These are phyloP conservation scores for Calliopsis andreniformis DNA, from an alignment of 1,140 invertebrate genomes.

Conservation along the genomic window DNA sequence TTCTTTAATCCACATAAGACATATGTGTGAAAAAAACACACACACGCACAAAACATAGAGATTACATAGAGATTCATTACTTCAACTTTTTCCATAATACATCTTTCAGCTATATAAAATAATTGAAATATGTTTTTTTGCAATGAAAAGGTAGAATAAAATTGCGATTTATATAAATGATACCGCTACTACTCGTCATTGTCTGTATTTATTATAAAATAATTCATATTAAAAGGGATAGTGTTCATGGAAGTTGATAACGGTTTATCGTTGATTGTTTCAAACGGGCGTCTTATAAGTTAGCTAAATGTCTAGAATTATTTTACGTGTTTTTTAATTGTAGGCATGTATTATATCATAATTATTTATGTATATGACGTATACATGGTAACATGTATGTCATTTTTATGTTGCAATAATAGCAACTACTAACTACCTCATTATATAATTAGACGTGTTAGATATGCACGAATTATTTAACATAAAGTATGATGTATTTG, in stretches of 20 bases:
- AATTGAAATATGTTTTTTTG: background rate
- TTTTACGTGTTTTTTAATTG: conserved; percentile 2
- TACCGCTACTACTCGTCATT: background rate
- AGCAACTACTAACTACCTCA: conserved; percentile 26
- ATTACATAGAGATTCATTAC: background rate
- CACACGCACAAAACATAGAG: conserved; percentile 58
- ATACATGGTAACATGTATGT: conserved; percentile 12
- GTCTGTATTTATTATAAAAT: background rate
- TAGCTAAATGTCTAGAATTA: background rate
- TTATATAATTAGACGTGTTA: background rate
- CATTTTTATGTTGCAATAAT: background rate
- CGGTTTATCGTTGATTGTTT: background rate
- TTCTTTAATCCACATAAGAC: conserved; percentile 27
- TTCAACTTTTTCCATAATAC: background rate
- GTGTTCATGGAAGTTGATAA: background rate
- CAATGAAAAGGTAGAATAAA: background rate
- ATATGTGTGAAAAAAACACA: conserved; percentile 52
- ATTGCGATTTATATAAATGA: background rate
- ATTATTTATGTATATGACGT: background rate
- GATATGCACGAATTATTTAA: background rate
- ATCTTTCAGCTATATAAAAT: background rate
- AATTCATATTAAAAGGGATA: background rate
- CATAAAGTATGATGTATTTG: conserved; percentile 11
- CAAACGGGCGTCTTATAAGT: background rate
- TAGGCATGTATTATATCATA: no score